Percentiles rank a stretch among this genome's conserved stretches.
Evolutionary conservation across 2,113 vertebrate genomes (phyloP).

Genomic region (Hippoglossus stenolepis): DNA sequence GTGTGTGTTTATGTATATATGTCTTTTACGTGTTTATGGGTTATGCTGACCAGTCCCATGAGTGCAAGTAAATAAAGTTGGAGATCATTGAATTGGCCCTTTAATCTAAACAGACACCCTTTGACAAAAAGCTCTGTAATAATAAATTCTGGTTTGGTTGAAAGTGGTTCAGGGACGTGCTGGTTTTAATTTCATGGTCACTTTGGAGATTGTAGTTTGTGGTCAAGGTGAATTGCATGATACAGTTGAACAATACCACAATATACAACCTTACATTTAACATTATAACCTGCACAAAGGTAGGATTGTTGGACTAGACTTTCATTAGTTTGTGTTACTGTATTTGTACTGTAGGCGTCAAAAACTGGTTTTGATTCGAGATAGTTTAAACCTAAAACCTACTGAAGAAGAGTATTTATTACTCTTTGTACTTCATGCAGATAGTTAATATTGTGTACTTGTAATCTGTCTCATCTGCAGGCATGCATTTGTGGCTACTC

Average conservation of each 20-base stretch:
- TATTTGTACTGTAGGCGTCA: too few relatives aligned
- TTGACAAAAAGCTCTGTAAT: too few relatives aligned
- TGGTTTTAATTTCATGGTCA: not conserved
- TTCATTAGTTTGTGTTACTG: too few relatives aligned
- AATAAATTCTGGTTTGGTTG: too few relatives aligned
- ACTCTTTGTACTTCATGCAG: not conserved
- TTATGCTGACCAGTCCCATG: too few relatives aligned
- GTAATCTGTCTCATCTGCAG: constrained; percentile 73
- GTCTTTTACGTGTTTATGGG: not conserved
- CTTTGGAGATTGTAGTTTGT: not conserved
- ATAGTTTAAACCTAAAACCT: too few relatives aligned
- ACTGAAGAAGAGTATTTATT: not conserved
- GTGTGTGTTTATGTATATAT: not conserved
- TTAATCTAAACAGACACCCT: too few relatives aligned
- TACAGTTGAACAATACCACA: not conserved
- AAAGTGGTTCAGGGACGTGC: too few relatives aligned
- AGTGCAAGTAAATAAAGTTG: not conserved
- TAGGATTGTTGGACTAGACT: too few relatives aligned
- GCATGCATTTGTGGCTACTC: constrained; percentile 93
- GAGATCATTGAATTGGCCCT: not conserved
- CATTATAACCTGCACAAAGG: not conserved
- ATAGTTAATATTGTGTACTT: not conserved
- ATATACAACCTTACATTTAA: not conserved
- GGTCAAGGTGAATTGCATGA: not conserved
- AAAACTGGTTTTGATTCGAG: too few relatives aligned